Evolutionary conservation across 2,113 vertebrate species (phyloP), one percentile per base, ranked within the genome.

Genomic region (Daubentonia madagascariensis): DNA sequence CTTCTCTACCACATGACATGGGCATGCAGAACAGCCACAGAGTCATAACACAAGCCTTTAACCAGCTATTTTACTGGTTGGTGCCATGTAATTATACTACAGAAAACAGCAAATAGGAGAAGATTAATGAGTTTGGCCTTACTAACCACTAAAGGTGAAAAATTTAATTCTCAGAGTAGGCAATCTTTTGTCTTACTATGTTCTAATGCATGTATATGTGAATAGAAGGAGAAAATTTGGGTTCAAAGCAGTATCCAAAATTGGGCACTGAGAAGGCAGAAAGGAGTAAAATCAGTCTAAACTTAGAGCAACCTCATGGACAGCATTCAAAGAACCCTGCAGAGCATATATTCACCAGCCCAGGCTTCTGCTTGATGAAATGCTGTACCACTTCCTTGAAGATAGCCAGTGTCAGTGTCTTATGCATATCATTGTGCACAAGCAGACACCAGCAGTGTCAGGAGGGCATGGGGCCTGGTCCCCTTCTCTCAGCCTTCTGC

Each of bases 101-200:
- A 85, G 50, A 85, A 98, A 96, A 96, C 43, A 93, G 96, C 81
- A 95, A 97, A 93, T 63, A 80, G 54, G 35, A 73, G 83, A 88
- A 97, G 95, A 97, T 95, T 84, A 96, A 96, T 98, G 86, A 95
- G 73, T 96, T 78, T 96, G 89, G 93, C 90, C 85, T 97, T 86
- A 73, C 59, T 87, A 94, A 85, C 73, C 48, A 86, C 70, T 73
- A 95, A 87, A 97, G 90, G 84, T 95, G 85, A 95, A 97, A 76
- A 23, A 35, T 94, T 97, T 97, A 98, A 97, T 96, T 95, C 79
- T 97, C 45, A 67, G 28, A 97, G 73, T 40, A 97, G 86, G 61
- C 48, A 70, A 78, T 89, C 85, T 94, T 98, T 98, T 96, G 80
- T 97, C 86, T 92, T 89, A 84, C 5, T 54, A 11, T 85, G 63